Evolutionary conservation across 2,797 vertebrate genomes (phyloP), one percentile per base, ranked within the genome.

Genomic region (Cuniculus paca): DNA sequence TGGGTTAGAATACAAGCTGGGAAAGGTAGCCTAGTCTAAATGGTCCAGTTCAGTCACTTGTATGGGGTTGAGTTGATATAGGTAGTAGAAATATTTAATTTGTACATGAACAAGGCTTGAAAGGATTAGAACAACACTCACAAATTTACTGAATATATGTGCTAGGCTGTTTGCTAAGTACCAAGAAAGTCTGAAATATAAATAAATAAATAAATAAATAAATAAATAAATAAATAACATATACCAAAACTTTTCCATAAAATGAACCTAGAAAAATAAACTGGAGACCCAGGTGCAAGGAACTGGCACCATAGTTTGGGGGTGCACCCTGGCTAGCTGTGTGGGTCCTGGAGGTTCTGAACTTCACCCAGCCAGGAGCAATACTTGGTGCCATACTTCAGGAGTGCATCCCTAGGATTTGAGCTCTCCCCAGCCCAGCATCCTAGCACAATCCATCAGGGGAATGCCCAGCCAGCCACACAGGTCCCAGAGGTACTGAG

Each of bases 241-340:
- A 50, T 75, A 78, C 16, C 75, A 83, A 93, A 91, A 84, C 12
- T 65, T 78, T 63, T 89, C 7, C 48, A 52, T 85, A 48, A 91
- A 93, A 61, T 79, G 36, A 88, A 75, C 50, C 60, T 75, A 93
- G 42, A 92, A 70, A 34, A 5, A 89, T 70, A 80, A 92, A 84
- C 14, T 81, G 4, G 34, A 96, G 52, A 54, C 16, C 52, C 52
- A 54, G 52, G 52, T 19, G 17, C 16, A 54, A 54, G 5, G 52
- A 54, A 4, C 52, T 14, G 16, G 50, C 16, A 13, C 50, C 50
- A 52, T 52, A 52, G 52, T 54, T 54, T 16, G 19, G 52, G 52
- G 16, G 52, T 54, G 52, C 3, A 16, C 16, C 16, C 17, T 19
- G 16, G 52, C 52, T 54, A 54, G 52, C 16, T 19, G 19, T 9